phyloP scores from a whole-genome alignment of 2,113 vertebrate genomes.

The Lucifuga dentata region DNA sequence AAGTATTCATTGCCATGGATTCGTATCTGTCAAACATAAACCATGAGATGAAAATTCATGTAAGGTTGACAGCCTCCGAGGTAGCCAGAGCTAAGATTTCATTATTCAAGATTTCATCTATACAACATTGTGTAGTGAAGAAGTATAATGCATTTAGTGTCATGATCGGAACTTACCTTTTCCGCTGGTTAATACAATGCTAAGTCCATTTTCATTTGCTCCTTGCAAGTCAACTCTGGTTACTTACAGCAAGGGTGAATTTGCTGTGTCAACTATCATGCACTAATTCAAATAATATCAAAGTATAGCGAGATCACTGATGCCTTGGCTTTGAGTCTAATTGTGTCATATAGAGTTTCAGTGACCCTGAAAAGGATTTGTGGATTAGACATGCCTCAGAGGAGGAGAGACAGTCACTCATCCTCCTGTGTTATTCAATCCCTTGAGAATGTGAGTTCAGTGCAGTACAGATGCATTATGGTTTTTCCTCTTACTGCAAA shows the following conservation, averaged over 20 bases:
- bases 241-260: not conserved
- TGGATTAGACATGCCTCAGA: constrained; percentile 73
- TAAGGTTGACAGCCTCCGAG: not conserved
- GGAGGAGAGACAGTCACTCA: constrained; percentile 48
- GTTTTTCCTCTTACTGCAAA: not conserved
- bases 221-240: not conserved
- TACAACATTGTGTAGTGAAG: not conserved
- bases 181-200: constrained; percentile 19
- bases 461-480: constrained; percentile 1
- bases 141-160: not conserved
- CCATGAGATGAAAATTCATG: not conserved
- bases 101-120: too few species aligned
- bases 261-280: not conserved
- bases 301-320: constrained; percentile 20
- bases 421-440: constrained; percentile 34
- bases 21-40: not conserved
- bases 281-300: constrained; percentile 18
- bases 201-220: constrained; percentile 49
- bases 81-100: too few species aligned
- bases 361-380: constrained; percentile 80
- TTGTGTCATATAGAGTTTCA: constrained; percentile 53
- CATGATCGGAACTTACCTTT: constrained; percentile 57
- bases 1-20: constrained; percentile 50
- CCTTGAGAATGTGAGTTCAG: constrained; percentile 6
- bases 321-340: constrained; percentile 27